Conservation (phyloP, 1,140 invertebrate genomes). For the Hyposmocoma kahamanoa region DNA sequence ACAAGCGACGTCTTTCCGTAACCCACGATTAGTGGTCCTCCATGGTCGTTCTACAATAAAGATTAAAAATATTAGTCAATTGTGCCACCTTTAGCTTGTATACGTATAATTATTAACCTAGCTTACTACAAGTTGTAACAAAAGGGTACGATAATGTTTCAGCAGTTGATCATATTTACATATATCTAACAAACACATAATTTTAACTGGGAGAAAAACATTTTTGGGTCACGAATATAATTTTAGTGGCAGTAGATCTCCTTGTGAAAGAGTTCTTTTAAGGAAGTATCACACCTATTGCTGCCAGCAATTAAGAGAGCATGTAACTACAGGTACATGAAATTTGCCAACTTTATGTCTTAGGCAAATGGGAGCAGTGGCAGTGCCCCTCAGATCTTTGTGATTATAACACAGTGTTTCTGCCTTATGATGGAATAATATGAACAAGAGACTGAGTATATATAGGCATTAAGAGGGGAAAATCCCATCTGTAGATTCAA, state of each 20-base stretch:
- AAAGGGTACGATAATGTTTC: background rate
- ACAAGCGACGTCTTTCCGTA: slow-evolving; percentile 27
- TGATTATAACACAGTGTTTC: background rate
- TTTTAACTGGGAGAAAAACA: background rate
- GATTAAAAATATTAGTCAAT: too few relatives aligned
- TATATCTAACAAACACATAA: background rate
- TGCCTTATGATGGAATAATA: background rate
- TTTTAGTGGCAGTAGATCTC: too few relatives aligned
- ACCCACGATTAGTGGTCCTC: slow-evolving; percentile 36
- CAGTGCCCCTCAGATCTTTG: background rate
- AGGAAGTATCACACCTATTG: too few relatives aligned
- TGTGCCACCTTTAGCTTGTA: too few relatives aligned
- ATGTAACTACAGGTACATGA: background rate
- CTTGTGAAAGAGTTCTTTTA: too few relatives aligned
- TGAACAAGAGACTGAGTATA: background rate
- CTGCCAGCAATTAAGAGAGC: too few relatives aligned
- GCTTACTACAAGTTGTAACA: too few relatives aligned
- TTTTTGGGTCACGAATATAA: too few relatives aligned
- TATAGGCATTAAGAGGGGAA: background rate
- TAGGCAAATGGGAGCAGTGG: background rate
- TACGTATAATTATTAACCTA: too few relatives aligned
- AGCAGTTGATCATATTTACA: background rate
- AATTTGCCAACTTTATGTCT: background rate
- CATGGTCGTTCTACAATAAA: slow-evolving; percentile 39
- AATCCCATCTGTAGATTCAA: background rate